Conservation (phyloP, 2,113 vertebrate genomes). For the Engraulis encrasicolus region DNA sequence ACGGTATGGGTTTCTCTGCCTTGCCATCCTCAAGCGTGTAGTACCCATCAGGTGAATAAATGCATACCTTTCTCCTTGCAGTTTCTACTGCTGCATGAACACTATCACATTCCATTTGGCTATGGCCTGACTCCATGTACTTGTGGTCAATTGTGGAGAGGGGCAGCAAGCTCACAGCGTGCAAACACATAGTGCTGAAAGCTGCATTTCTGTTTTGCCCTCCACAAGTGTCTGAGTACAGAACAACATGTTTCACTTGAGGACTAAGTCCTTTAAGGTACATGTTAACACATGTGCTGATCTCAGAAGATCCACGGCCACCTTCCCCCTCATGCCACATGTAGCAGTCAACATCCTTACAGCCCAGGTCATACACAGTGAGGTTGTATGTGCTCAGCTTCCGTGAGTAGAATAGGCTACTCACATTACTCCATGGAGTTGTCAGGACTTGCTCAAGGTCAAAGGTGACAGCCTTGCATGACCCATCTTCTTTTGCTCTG, state of each 20-base stretch:
- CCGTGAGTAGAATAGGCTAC: no score
- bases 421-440: no score
- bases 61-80: neutral
- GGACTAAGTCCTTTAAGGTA: no score
- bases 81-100: slow-evolving; percentile 36
- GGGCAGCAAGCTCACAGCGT: neutral
- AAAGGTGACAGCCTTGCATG: no score
- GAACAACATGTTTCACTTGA: no score
- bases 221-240: neutral
- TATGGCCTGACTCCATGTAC: neutral
- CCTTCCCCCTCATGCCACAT: slow-evolving; percentile 7
- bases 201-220: neutral
- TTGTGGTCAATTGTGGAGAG: slow-evolving; percentile 22
- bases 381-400: no score
- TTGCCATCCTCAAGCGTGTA: slow-evolving; percentile 29
- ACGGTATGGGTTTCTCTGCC: neutral
- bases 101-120: slow-evolving; percentile 32
- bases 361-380: no score
- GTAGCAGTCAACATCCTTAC: neutral
- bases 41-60: neutral
- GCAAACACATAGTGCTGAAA: neutral
- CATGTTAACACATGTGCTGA: slow-evolving; percentile 17
- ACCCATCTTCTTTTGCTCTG: no score
- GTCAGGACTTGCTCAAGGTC: no score
- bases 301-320: slow-evolving; percentile 13